These are phyloP conservation scores for Diadema setosum DNA, from an alignment of 35 echinoderm and acorn worm species.

Conservation along the genomic window DNA sequence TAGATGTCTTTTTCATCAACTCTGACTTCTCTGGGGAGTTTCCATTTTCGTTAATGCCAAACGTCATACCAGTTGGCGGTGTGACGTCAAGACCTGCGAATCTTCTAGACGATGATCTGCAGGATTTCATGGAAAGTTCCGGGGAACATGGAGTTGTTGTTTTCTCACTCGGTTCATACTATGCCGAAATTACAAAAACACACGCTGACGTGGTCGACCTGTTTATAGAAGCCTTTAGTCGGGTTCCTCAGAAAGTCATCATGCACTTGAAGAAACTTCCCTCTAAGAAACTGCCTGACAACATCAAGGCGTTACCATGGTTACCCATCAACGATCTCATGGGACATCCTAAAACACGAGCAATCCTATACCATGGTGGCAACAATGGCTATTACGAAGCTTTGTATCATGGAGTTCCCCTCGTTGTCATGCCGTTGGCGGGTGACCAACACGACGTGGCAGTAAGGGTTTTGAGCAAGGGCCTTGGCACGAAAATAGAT, in stretches of 20 bases:
- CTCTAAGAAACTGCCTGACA: background rate
- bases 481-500: background rate
- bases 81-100: constrained; percentile 18
- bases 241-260: constrained; percentile 38
- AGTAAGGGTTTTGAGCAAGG: background rate
- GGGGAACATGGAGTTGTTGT: constrained; percentile 65
- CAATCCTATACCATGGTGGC: constrained; percentile 12
- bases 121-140: constrained; percentile 59
- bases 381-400: constrained; percentile 40
- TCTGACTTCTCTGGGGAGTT: constrained; percentile 43
- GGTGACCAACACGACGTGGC: constrained; percentile 36
- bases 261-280: constrained; percentile 7
- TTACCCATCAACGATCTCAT: constrained; percentile 70
- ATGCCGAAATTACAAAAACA: background rate
- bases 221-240: constrained; percentile 25
- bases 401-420: constrained; percentile 17
- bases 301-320: constrained; percentile 48
- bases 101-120: constrained; percentile 37
- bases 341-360: constrained; percentile 18
- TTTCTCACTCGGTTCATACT: constrained; percentile 58
- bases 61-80: constrained; percentile 60
- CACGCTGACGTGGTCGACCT: background rate
- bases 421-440: background rate
- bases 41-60: constrained; percentile 46
- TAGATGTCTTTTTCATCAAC: background rate